phyloP scores from a whole-genome alignment of 2,888 invertebrate genomes.

The Cremastobaeus sp. region DNA sequence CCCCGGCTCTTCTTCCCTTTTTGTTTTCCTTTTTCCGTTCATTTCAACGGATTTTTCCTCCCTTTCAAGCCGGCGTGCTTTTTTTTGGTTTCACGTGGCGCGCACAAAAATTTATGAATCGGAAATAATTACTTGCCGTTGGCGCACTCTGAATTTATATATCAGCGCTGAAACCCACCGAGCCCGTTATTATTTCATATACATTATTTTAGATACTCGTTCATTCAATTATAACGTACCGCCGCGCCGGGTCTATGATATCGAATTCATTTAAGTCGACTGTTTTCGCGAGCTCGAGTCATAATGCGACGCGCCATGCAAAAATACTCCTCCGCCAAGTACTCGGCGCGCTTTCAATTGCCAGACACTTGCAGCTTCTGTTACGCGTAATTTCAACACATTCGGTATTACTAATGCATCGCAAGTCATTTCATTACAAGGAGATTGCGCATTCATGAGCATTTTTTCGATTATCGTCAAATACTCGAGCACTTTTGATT shows the following conservation, averaged over 20 bases:
- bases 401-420: neutral
- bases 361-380: neutral
- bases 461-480: neutral
- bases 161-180: conserved; percentile 8
- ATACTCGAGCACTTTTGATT: too few relatives aligned
- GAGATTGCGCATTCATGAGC: too few relatives aligned
- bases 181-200: conserved; percentile 25
- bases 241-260: neutral
- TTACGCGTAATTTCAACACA: conserved; percentile 8
- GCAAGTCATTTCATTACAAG: conserved; percentile 15
- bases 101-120: conserved; percentile 35
- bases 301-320: conserved; percentile 8
- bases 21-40: neutral
- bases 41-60: neutral
- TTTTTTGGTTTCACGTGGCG: conserved; percentile 7
- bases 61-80: too few relatives aligned
- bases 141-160: conserved; percentile 14
- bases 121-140: conserved; percentile 37
- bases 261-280: conserved; percentile 21
- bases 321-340: conserved; percentile 15
- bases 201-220: conserved; percentile 21
- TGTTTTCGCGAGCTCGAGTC: conserved; percentile 10
- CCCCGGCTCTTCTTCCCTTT: neutral
- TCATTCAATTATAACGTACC: neutral
- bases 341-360: conserved; percentile 1